Conservation (phyloP, 2,888 invertebrate species). For the Lagria hirta region DNA sequence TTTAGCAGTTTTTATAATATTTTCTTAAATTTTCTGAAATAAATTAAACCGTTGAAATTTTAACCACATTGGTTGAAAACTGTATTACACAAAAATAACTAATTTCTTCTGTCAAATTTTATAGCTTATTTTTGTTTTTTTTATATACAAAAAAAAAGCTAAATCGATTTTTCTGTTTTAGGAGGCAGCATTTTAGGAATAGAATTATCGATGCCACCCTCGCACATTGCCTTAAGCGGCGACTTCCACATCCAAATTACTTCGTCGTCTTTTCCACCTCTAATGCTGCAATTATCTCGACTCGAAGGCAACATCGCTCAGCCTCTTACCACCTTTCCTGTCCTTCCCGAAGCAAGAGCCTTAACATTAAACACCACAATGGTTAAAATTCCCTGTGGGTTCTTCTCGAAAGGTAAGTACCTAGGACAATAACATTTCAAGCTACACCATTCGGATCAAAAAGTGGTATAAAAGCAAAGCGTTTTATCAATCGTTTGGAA, state of each 20-base stretch:
- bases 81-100: too few relatives aligned
- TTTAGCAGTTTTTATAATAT: too few relatives aligned
- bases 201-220: slow-evolving; percentile 61
- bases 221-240: slow-evolving; percentile 76
- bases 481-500: too few relatives aligned
- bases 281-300: slow-evolving; percentile 54
- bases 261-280: slow-evolving; percentile 52
- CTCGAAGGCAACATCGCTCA: slow-evolving; percentile 51
- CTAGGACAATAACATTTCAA: too few relatives aligned
- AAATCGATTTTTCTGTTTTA: slow-evolving; percentile 43
- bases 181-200: slow-evolving; percentile 49
- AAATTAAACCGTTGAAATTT: too few relatives aligned
- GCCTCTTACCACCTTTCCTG: slow-evolving; percentile 48
- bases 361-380: slow-evolving; percentile 48
- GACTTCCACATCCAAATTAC: slow-evolving; percentile 72
- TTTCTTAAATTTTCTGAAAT: too few relatives aligned
- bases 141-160: too few relatives aligned
- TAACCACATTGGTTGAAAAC: too few relatives aligned
- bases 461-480: too few relatives aligned
- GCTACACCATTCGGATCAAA: too few relatives aligned
- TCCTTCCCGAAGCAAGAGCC: slow-evolving; percentile 49
- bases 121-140: too few relatives aligned
- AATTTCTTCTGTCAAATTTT: too few relatives aligned
- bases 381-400: slow-evolving; percentile 64
- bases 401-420: slow-evolving; percentile 70